Evolutionary conservation across 2,797 vertebrate genomes (phyloP), one percentile per base, ranked within the genome.

Genomic region (Miichthys miiuy): DNA sequence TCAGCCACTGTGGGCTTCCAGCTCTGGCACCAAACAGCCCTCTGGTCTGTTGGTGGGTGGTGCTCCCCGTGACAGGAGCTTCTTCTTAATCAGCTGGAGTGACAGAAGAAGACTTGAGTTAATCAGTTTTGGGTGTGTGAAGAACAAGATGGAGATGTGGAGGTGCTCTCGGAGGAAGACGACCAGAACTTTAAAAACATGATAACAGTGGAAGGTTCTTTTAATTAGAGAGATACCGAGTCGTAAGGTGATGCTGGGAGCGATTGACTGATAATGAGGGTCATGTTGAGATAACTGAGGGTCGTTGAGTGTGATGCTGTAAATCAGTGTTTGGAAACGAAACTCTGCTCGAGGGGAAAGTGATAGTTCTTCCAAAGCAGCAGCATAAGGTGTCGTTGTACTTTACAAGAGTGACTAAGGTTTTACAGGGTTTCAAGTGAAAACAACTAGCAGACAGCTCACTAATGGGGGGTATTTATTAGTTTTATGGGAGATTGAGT

Each of bases 391-490:
- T 70, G 51, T 46, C 0, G 5, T 51, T 74, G 21, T 55, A 50
- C 41, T 83, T 78, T 54, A 68, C 23, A 55, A 74, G 63, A 23
- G 14, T 42, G 64, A 72, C 47, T 67, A 27, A 55, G 74, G 56
- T 46, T 84, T 80, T 79, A 74, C 52, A 25, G 48, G 62, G 23
- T 68, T 76, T 77, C 54, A 67, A 67, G 47, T 67, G 27, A 68
- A 71, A 71, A 46, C 50, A 60, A 74, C 67, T 25, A 4, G 42
- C 55, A 52, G 47, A 55, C 58, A 75, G 25, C 58, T 21, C 4
- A 6, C 12, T 30, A 18, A 58, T 51, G 16, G 12, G 55, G 27
- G 6, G 13, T 6, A 42, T 67, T 54, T 34, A n/a, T 52, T 27
- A 16, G 2, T 68, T 77, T 68, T 47, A 64, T 61, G 42, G 54